phyloP scores from a whole-genome alignment of 2,888 invertebrate genomes.

The Papilio protenor region DNA sequence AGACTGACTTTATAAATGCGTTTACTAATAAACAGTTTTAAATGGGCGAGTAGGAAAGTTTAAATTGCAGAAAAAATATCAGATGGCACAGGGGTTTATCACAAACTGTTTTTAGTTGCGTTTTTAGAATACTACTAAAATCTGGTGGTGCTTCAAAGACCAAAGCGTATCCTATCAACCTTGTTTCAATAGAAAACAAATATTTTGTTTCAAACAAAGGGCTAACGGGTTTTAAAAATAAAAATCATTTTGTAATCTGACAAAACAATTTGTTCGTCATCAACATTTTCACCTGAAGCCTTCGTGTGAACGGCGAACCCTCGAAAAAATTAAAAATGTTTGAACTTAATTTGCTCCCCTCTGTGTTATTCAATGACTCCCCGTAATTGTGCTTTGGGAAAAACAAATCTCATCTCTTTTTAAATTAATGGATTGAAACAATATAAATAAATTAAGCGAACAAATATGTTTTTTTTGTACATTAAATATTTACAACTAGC shows the following conservation, averaged over 20 bases:
- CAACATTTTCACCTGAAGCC: slow-evolving; percentile 26
- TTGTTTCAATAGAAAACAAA: neutral
- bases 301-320: slow-evolving; percentile 17
- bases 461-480: neutral
- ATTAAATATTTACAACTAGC: neutral
- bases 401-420: slow-evolving; percentile 22
- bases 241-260: slow-evolving; percentile 15
- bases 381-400: slow-evolving; percentile 17
- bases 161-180: neutral
- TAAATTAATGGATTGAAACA: slow-evolving; percentile 13
- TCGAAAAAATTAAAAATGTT: slow-evolving; percentile 29
- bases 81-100: too few species aligned
- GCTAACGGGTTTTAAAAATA: neutral
- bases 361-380: slow-evolving; percentile 17
- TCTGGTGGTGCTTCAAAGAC: neutral
- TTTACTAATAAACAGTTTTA: neutral
- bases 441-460: neutral
- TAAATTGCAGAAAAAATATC: too few species aligned
- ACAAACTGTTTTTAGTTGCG: too few species aligned
- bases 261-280: slow-evolving; percentile 38
- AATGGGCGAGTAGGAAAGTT: neutral
- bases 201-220: slow-evolving; percentile 23
- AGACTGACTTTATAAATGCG: slow-evolving; percentile 4
- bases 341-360: slow-evolving; percentile 27
- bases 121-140: neutral